Percentiles rank a stretch among this genome's conserved stretches.
Evolutionary conservation across 2,113 vertebrate species (phyloP).

Genomic region (Physeter macrocephalus): DNA sequence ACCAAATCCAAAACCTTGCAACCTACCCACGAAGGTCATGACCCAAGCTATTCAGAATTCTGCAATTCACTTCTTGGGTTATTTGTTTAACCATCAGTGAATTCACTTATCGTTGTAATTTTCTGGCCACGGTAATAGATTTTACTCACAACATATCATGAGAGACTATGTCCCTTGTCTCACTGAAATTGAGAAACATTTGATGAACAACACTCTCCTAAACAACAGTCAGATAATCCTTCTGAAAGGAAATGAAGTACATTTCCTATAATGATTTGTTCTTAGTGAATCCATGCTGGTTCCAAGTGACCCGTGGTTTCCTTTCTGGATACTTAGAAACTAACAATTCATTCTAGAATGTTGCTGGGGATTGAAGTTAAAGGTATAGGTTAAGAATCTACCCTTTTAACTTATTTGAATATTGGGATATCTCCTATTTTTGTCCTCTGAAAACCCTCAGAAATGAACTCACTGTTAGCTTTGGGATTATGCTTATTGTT

Average conservation of each 20-base stretch:
- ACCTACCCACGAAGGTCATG: background rate
- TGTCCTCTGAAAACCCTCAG: background rate
- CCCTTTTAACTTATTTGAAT: background rate
- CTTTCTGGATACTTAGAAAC: background rate
- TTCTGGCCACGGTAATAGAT: background rate
- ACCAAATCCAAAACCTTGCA: background rate
- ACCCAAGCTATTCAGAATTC: background rate
- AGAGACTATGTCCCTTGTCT: background rate
- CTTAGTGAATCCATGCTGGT: background rate
- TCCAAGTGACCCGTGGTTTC: background rate
- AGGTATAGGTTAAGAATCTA: background rate
- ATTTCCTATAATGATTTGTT: background rate
- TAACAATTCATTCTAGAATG: background rate
- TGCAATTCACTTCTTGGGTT: background rate
- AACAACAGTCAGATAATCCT: background rate
- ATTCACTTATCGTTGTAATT: background rate
- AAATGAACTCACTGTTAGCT: background rate
- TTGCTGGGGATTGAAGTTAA: background rate
- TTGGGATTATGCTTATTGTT: background rate
- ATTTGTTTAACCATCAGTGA: background rate
- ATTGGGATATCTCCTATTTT: background rate
- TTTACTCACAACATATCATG: background rate
- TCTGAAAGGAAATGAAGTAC: background rate
- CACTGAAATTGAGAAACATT: background rate
- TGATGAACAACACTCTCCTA: background rate